Evolutionary conservation across 2,113 vertebrate species (phyloP), one percentile per base, ranked within the genome.

Genomic region (Physeter macrocephalus): DNA sequence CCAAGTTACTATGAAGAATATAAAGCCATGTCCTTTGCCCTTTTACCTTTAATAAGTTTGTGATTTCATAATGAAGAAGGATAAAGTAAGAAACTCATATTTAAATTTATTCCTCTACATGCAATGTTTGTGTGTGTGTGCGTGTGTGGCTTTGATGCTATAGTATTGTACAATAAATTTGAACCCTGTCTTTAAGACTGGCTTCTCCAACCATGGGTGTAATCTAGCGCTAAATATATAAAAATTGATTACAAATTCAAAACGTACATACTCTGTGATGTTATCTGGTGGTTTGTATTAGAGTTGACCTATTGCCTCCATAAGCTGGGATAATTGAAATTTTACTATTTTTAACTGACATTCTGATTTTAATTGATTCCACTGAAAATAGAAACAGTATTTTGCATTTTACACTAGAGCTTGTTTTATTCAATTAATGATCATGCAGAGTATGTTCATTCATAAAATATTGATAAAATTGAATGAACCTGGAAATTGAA

Each of bases 281-380:
- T 18, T 46, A 20, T 74, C n/a, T 93, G 20, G 31, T 91, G 18
- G 36, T 62, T 93, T 95, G 69, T 41, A 78, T 96, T 87, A 82
- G 39, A 88, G 39, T 54, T 97, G 41, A 80, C 27, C 14, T 29
- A 64, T 77, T 93, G 72, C 12, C 36, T 95, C 52, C 59, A 49
- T 77, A 85, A 91, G n/a, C 46, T 87, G 18, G 10, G n/a, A 90
- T 81, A 92, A 86, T 2, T 62, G 9, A 96, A 20, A 71, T 93
- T 59, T 85, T 75, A 34, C 4, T 52, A 4, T 69, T 71, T 85
- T 88, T 94, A 74, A 90, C 27, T 54, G n/a, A 69, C 25, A 71
- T 77, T 89, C 61, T 97, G 67, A 75, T 85, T 84, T 91, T 93
- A 96, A 86, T 71, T 62, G n/a, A 88, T 93, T 84, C 66, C 5